phyloP scores from a whole-genome alignment of 2,888 invertebrate species.

The Cylindroiulus punctatus region DNA sequence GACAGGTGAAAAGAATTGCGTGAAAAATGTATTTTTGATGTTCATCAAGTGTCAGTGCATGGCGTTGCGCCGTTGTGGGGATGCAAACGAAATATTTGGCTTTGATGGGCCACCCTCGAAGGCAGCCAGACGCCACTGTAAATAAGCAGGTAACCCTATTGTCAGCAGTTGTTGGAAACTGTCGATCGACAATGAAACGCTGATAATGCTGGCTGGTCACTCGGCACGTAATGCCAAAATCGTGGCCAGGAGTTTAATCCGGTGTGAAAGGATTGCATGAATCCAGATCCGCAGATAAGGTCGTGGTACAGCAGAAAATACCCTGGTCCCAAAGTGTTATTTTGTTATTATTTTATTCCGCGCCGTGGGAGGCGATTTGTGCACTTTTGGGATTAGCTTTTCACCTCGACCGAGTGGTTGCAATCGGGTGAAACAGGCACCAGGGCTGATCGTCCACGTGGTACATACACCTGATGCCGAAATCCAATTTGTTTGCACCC shows the following conservation, averaged over 20 bases:
- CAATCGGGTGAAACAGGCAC: neutral
- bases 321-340: neutral
- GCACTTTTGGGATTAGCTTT: neutral
- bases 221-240: constrained; percentile 31
- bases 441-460: neutral
- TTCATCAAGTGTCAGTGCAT: neutral
- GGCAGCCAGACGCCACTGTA: constrained; percentile 1
- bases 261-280: constrained; percentile 24
- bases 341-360: neutral
- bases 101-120: neutral
- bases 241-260: constrained; percentile 11
- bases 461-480: neutral
- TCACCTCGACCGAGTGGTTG: neutral
- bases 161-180: constrained; percentile 29
- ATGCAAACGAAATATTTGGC: neutral
- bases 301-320: neutral
- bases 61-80: neutral
- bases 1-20: too few species aligned
- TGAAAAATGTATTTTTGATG: too few species aligned
- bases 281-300: neutral
- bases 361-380: constrained; percentile 8
- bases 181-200: constrained; percentile 31
- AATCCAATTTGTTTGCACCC: neutral
- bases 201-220: constrained; percentile 37
- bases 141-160: constrained; percentile 17